Base-by-base conservation (phyloP, 35 echinoderm and acorn worm genomes). In the Lytechinus pictus region DNA sequence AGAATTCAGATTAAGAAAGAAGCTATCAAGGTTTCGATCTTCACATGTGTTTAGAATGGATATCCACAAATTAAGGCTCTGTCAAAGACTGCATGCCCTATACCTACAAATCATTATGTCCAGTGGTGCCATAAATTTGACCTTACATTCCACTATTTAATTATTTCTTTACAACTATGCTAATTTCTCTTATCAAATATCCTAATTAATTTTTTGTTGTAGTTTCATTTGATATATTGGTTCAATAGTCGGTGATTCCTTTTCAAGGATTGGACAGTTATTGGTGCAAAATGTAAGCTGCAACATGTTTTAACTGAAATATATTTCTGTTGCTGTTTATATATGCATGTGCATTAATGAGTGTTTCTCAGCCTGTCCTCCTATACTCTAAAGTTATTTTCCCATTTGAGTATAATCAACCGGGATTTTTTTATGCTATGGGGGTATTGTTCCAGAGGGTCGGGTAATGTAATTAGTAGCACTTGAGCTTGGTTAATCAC, bases 341-440 rank as follows among this genome's bases (percentile, higher is more conserved):
- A 24, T 79, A n/a, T 79, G 66, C 66, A 79, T 79, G 66, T 79
- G 66, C 66, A 79, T 79, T 16, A 79, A 79, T 79, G 66, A 79
- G 19, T 79, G 66, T 79, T 79, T 79, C 66, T 24, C 66, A 8
- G 66, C n/a, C 21, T 79, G 7, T 24, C 7, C 12, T 79, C 3
- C 12, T 79, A 79, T 79, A 9, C 9, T 79, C 19, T 7, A 79
- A 79, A 24, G 66, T 6, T 21, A 71, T 21, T 71, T 24, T 16
- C 66, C 66, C 66, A 79, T 24, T 24, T 24, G 66, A 79, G 21
- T n/a, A 24, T n/a, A 14, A 79, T 79, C 66, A 24, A 7, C 5
- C 16, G 21, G n/a, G 66, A 1, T 44, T 44, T 44, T 44, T 44
- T 44, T 44, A 44, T 44, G 33, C 33, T 44, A 44, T 44, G 33